These are phyloP conservation scores for Galeruca laticollis DNA, from an alignment of 2,888 invertebrate species.

Conservation along the genomic window DNA sequence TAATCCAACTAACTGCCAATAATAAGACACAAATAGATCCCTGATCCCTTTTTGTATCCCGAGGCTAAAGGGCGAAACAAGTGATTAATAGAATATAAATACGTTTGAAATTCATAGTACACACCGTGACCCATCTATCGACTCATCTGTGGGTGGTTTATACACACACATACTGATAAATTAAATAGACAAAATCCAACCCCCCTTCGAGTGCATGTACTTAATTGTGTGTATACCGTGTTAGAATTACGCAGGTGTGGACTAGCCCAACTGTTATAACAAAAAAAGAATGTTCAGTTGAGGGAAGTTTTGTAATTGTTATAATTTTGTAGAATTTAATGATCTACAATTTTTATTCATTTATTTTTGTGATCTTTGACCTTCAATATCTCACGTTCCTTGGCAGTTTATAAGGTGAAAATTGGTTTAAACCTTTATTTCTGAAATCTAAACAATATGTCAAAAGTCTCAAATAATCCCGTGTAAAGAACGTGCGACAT, in stretches of 20 bases:
- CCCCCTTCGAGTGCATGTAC: constrained; percentile 30
- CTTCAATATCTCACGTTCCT: no score
- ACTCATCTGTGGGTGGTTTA: constrained; percentile 45
- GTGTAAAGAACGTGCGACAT: no score
- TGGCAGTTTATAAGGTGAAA: no score
- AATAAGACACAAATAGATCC: constrained; percentile 3
- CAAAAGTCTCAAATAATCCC: no score
- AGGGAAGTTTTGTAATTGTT: no score
- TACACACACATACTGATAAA: constrained; percentile 32
- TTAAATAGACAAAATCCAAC: constrained; percentile 41
- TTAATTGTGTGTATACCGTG: constrained; percentile 33
- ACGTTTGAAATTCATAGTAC: constrained; percentile 44
- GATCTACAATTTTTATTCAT: no score
- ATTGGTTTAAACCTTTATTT: no score
- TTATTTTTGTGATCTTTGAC: no score
- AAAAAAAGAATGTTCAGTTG: background rate
- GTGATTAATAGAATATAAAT: constrained; percentile 47
- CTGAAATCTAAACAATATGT: no score
- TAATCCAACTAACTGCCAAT: background rate
- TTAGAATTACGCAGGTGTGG: constrained; percentile 30
- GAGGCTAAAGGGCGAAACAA: constrained; percentile 26
- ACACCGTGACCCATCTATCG: constrained; percentile 20
- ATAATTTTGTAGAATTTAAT: no score
- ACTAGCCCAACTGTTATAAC: background rate
- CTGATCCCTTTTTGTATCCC: background rate